Conservation (phyloP, 2,888 invertebrate genomes). For the Cremastinae sp. region DNA sequence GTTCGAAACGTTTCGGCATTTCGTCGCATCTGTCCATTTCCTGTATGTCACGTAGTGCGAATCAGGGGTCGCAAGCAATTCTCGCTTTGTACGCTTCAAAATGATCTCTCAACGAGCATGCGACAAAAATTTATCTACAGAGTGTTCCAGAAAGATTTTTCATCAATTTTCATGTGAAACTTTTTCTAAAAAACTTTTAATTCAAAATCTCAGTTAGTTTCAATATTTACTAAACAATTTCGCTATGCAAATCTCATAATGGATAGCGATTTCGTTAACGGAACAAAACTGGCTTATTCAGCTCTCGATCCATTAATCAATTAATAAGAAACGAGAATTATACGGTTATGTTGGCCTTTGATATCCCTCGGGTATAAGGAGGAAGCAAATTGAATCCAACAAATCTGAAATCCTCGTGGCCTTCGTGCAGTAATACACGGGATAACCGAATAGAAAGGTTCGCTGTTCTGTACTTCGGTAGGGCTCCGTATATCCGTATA, state of each 20-base stretch:
- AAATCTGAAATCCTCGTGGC: conserved; percentile 40
- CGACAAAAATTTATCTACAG: conserved; percentile 15
- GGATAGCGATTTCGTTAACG: too few relatives aligned
- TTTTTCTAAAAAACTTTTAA: not conserved
- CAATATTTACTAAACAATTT: not conserved
- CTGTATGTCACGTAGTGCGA: conserved; percentile 15
- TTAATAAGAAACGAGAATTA: conserved; percentile 10
- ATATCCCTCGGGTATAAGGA: conserved; percentile 25
- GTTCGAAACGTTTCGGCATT: conserved; percentile 43
- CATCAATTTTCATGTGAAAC: not conserved
- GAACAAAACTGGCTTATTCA: too few relatives aligned
- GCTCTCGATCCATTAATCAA: not conserved
- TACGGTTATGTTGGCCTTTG: not conserved
- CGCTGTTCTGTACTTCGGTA: conserved; percentile 11
- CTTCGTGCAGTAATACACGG: conserved; percentile 20
- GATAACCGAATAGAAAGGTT: conserved; percentile 52
- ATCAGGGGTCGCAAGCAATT: conserved; percentile 34
- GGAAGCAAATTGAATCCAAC: conserved; percentile 27
- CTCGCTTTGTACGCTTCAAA: conserved; percentile 11
- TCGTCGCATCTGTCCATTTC: conserved; percentile 21
- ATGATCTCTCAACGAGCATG: conserved; percentile 20
- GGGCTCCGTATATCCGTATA: conserved; percentile 14
- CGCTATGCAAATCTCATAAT: not conserved
- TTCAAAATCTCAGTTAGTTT: too few relatives aligned
- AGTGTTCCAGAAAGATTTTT: not conserved